Evolutionary conservation across 2,113 vertebrate genomes (phyloP).

Genomic region (Forbesichthys papilliferus): DNA sequence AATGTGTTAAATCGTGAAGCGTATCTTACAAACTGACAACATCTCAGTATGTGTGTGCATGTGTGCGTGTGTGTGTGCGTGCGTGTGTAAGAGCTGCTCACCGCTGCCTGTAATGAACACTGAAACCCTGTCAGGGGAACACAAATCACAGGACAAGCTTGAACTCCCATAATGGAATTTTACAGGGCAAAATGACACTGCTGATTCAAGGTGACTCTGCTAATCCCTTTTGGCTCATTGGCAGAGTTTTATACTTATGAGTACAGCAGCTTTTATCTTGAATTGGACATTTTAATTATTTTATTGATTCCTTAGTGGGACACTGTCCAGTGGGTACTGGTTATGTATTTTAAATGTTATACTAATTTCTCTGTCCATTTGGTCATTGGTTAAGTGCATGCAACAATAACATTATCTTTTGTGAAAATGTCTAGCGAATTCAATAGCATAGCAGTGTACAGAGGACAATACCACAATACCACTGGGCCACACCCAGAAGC

Average conservation of each 20-base stretch:
- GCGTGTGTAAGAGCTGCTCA: slow-evolving; percentile 58
- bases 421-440: too few species aligned
- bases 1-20: neutral
- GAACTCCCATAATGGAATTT: slow-evolving; percentile 71
- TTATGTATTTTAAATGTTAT: too few species aligned
- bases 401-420: too few species aligned
- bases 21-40: too few species aligned
- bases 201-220: slow-evolving; percentile 72
- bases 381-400: too few species aligned
- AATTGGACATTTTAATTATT: slow-evolving; percentile 27
- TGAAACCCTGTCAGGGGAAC: slow-evolving; percentile 72
- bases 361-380: too few species aligned
- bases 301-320: slow-evolving; percentile 26
- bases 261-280: slow-evolving; percentile 6
- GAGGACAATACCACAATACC: too few species aligned
- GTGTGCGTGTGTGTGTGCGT: slow-evolving; percentile 1
- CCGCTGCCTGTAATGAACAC: slow-evolving; percentile 66
- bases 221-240: slow-evolving; percentile 58
- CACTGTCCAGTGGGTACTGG: neutral
- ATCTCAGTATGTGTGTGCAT: slow-evolving; percentile 19
- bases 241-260: slow-evolving; percentile 43
- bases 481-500: too few species aligned
- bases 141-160: slow-evolving; percentile 68
- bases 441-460: neutral
- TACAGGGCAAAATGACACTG: slow-evolving; percentile 61